Evolutionary conservation across 2,888 invertebrate species (phyloP), one percentile per base, ranked within the genome.

Genomic region (Invenusta paracnida): DNA sequence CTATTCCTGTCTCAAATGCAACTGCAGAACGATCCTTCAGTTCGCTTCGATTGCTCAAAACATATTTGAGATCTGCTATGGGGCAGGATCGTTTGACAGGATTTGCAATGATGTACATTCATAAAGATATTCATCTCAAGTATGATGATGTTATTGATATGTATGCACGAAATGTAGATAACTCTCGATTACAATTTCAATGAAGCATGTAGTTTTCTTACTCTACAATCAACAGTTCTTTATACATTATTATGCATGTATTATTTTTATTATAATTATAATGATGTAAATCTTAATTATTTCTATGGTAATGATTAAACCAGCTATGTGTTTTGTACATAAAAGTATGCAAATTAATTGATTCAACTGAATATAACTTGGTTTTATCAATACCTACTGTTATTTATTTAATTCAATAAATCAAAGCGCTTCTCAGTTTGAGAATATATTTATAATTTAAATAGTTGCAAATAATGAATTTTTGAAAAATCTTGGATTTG

Each of bases 201-300:
- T 48, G 48, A 48, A 48, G 48, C 48, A 48, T 17, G 17, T 48
- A 48, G 48, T 48, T 48, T 73, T 73, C 73, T 73, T 73, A 73
- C 73, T 73, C 73, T 73, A 73, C 27, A n/a, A 73, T 5, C 73
- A 73, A 73, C 17, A 23, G 5, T 73, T 73, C 27, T 73, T 73
- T 73, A 73, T 73, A 73, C 73, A 73, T 73, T 73, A 73, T 13
- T 73, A 73, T 73, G 23, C 23, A 73, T 73, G 73, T 73, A 73
- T 73, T 73, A 73, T 73, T 73, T 23, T 73, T 73, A 23, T 73
- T 73, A 73, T 73, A 73, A 73, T 73, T 73, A 73, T 73, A 73
- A 73, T 73, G 17, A 23, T 73, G 27, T 73, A 73, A 48, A 48
- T 48, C 48, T 48, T 48, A 11, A 48, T 48, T 48, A 48, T 48